Conservation (phyloP, 2,113 vertebrate species). For the Gadus chalcogrammus region DNA sequence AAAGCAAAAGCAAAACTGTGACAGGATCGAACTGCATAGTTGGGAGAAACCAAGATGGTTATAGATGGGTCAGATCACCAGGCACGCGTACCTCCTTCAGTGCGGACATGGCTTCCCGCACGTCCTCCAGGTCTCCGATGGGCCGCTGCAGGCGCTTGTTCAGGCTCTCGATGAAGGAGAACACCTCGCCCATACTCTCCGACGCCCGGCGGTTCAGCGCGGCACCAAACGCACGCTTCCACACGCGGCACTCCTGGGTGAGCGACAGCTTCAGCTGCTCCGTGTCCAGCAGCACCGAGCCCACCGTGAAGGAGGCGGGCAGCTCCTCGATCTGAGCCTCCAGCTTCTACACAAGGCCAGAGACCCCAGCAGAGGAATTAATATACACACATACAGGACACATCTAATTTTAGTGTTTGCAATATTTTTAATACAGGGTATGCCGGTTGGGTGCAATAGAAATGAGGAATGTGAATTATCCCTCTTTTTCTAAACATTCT, state of each 20-base stretch:
- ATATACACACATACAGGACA: not conserved
- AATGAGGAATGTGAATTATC: too few species aligned
- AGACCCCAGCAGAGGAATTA: not conserved
- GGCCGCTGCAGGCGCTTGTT: conserved; percentile 74
- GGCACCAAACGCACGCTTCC: conserved; percentile 76
- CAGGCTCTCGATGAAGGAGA: conserved; percentile 71
- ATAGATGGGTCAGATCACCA: not conserved
- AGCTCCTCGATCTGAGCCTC: conserved; percentile 75
- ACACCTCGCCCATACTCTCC: conserved; percentile 65
- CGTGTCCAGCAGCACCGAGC: conserved; percentile 67
- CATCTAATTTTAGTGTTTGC: too few species aligned
- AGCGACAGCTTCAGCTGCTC: conserved; percentile 74
- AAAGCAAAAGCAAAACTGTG: too few species aligned
- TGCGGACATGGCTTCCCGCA: conserved; percentile 72
- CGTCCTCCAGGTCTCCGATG: conserved; percentile 76
- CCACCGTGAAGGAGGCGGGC: conserved; percentile 55
- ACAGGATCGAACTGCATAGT: too few species aligned
- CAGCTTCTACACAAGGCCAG: conserved; percentile 63
- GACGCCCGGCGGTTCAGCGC: conserved; percentile 72
- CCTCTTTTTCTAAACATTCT: too few species aligned
- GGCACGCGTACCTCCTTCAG: conserved; percentile 62
- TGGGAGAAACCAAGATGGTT: too few species aligned
- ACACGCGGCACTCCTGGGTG: conserved; percentile 71
- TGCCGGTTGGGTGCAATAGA: too few species aligned
- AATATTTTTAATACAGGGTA: too few species aligned